Conservation (phyloP, 2,888 invertebrate species). For the Tethea ocularis region DNA sequence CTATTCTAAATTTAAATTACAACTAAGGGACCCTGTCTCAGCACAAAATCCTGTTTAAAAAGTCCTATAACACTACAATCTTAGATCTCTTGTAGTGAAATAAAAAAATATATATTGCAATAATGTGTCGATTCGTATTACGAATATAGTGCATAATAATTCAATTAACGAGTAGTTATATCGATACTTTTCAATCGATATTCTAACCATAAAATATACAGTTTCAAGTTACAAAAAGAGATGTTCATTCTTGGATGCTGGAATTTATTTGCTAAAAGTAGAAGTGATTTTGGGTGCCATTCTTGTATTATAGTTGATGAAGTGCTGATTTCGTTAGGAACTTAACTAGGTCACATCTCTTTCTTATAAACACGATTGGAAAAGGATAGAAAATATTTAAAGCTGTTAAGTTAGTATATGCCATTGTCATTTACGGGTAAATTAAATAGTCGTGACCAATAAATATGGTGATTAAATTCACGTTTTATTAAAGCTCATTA, state of each 20-base stretch:
- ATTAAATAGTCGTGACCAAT: too few species aligned
- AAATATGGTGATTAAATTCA: too few species aligned
- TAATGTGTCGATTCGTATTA: too few species aligned
- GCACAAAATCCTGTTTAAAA: slow-evolving; percentile 55
- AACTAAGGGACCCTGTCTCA: slow-evolving; percentile 68
- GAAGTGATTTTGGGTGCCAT: neutral
- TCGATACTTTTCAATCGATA: neutral
- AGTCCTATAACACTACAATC: slow-evolving; percentile 37
- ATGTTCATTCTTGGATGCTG: neutral
- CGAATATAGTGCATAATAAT: too few species aligned
- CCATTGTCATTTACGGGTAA: too few species aligned
- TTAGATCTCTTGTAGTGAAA: slow-evolving; percentile 33
- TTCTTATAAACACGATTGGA: too few species aligned
- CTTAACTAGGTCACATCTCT: too few species aligned
- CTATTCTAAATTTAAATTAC: slow-evolving; percentile 7
- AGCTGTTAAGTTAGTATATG: too few species aligned
- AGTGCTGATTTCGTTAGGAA: too few species aligned
- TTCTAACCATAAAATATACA: neutral
- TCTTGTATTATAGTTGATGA: neutral
- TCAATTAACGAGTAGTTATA: too few species aligned
- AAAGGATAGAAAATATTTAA: too few species aligned
- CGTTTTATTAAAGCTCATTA: too few species aligned
- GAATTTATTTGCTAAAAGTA: neutral
- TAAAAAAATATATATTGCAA: slow-evolving; percentile 23
- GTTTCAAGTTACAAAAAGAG: neutral